These are phyloP conservation scores for Coracias cyanogaster DNA, from an alignment of 2,797 vertebrate genomes.

Conservation along the genomic window DNA sequence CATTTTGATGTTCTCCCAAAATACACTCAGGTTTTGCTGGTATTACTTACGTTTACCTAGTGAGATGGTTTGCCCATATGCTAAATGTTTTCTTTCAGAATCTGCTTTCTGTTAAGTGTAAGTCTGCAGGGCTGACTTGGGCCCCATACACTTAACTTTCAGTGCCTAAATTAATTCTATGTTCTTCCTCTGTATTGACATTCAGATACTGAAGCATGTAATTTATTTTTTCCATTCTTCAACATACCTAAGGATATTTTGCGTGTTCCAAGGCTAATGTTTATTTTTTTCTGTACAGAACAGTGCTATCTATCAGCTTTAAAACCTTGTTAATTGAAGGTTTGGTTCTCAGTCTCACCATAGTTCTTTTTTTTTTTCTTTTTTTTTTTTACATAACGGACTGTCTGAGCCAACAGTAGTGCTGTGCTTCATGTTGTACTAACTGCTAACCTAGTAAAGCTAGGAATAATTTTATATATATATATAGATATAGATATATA, in stretches of 20 bases:
- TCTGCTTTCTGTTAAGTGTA: not conserved
- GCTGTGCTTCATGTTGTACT: not conserved
- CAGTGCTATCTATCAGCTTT: not conserved
- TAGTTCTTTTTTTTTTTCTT: not conserved
- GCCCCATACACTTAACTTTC: not conserved
- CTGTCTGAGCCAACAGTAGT: not conserved
- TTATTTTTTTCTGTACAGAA: not conserved
- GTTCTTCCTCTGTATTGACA: not conserved
- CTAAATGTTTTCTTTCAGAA: not conserved
- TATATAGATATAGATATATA: no score
- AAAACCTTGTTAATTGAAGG: not conserved
- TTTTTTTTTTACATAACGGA: not conserved
- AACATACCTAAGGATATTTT: not conserved
- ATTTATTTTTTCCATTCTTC: not conserved
- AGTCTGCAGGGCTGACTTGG: not conserved
- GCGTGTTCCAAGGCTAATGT: not conserved
- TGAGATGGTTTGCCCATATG: not conserved
- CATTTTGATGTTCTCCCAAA: constrained; percentile 56
- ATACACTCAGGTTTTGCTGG: constrained; percentile 8
- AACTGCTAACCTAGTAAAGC: not conserved
- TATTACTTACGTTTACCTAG: constrained; percentile 2
- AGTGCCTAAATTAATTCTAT: not conserved
- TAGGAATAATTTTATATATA: not conserved
- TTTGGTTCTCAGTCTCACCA: not conserved
- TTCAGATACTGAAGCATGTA: not conserved